Evolutionary conservation across 2,113 vertebrate genomes (phyloP), one percentile per base, ranked within the genome.

Genomic region (Vulpes ferrilata): DNA sequence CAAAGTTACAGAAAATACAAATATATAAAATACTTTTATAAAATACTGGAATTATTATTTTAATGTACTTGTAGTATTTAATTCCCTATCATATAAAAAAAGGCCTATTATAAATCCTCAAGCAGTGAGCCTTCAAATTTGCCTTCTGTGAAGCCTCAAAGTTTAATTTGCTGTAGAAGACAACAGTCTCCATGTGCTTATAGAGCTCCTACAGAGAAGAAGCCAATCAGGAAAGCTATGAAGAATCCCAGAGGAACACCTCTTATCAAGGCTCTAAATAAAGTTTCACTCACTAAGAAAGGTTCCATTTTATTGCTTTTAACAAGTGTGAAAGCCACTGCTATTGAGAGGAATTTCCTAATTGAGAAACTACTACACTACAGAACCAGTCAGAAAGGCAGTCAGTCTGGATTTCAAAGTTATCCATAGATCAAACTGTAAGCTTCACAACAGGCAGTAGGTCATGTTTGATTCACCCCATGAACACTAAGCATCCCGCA

Each of bases 1-100:
- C 76, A 90, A 79, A 57, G 22, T 64, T 91, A 64, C 5, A 64
- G 35, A 64, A 84, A 95, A 86, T n/a, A 78, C 69, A 82, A 84
- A 76, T 51, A 97, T 5, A 59, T 80, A 22, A 65, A 81, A 76
- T 19, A 55, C 81, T 32, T 92, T 17, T 30, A 69, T 67, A 86
- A 86, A 92, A 76, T 83, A 90, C 11, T 59, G 32, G 20, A 82
- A 79, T 53, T 69, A 57, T 79, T 48, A 65, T 55, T 90, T 88
- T 67, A 67, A 76, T 73, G 5, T 27, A 80, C 25, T 35, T 93
- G 74, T 69, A 35, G 32, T 69, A 69, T 35, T 51, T 71, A 35
- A 76, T 20, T 76, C 67, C 48, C 48, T 76, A 86, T 67, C 76
- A 81, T 25, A 64, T 25, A 73, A 60, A 79, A 55, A 55, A 23